A percentile compares a stretch with the other conserved stretches of the same genome.
phyloP scores from a whole-genome alignment of 2,797 vertebrate genomes.

The Loriculus beryllinus region DNA sequence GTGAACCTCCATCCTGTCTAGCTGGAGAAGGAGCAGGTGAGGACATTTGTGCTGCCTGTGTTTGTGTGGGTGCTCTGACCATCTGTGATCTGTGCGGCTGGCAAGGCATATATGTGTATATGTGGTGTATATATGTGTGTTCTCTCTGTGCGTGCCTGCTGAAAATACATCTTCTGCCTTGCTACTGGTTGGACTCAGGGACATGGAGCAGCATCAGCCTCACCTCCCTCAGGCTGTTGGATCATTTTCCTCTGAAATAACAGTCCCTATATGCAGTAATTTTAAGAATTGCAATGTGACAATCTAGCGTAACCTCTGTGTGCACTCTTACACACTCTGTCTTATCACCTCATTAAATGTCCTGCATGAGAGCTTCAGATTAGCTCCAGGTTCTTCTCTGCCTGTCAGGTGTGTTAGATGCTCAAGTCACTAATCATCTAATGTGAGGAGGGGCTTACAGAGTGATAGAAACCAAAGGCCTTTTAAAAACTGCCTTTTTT shows the following conservation, averaged over 20 bases:
- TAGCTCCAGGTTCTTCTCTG: not conserved
- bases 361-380: not conserved
- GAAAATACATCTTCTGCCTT: not conserved
- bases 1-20: not conserved
- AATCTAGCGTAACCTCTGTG: not conserved
- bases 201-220: not conserved
- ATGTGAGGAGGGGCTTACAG: not conserved
- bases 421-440: not conserved
- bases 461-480: not conserved
- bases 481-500: not conserved
- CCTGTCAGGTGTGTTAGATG: not conserved
- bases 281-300: not conserved
- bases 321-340: not conserved
- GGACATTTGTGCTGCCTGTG: not conserved
- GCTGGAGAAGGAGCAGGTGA: not conserved
- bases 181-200: fast-evolving
- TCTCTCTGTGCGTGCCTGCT: not conserved
- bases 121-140: not conserved
- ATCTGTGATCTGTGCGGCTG: not conserved
- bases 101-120: fast-evolving
- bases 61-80: fast-evolving
- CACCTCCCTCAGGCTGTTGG: fast-evolving
- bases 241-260: not conserved
- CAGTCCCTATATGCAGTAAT: not conserved
- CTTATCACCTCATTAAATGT: not conserved